A percentile compares a stretch with the other conserved stretches of the same genome.
Evolutionary conservation across 2,113 vertebrate species (phyloP).

Genomic region (Brienomyrus longianalis): DNA sequence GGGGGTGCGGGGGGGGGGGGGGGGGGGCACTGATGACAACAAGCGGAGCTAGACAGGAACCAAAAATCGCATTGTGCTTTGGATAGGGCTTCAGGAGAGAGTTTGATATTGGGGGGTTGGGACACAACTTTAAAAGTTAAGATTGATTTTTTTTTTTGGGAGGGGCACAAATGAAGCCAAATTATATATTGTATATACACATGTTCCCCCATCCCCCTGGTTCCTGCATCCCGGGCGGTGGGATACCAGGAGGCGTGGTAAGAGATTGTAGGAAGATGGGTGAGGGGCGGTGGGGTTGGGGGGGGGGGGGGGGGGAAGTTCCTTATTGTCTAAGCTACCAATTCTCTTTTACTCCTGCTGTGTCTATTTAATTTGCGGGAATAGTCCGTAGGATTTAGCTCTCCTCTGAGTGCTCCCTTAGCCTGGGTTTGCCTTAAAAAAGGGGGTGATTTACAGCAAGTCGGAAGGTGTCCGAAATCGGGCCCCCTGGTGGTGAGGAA

Average conservation of each 20-base stretch:
- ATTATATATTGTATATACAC: neutral
- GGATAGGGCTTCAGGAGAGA: neutral
- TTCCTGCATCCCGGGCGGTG: neutral
- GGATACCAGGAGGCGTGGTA: neutral
- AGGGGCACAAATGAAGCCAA: neutral
- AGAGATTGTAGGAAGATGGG: neutral
- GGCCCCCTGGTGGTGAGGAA: neutral
- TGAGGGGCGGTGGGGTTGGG: too few relatives aligned
- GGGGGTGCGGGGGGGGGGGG: too few relatives aligned
- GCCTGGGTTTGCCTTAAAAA: neutral
- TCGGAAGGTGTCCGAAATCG: neutral
- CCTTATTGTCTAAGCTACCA: slow-evolving; percentile 1
- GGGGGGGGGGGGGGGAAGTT: neutral
- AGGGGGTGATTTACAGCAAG: neutral
- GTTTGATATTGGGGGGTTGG: neutral
- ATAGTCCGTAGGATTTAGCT: neutral
- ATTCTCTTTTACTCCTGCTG: neutral
- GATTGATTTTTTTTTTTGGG: neutral
- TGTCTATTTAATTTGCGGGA: slow-evolving; percentile 6
- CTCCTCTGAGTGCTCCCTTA: neutral
- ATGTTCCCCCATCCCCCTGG: neutral
- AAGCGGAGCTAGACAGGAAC: neutral
- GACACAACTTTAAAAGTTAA: neutral
- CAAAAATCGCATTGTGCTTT: neutral
- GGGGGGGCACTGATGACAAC: neutral